phyloP scores from a whole-genome alignment of 2,888 invertebrate genomes.

The Tortrix viridana region DNA sequence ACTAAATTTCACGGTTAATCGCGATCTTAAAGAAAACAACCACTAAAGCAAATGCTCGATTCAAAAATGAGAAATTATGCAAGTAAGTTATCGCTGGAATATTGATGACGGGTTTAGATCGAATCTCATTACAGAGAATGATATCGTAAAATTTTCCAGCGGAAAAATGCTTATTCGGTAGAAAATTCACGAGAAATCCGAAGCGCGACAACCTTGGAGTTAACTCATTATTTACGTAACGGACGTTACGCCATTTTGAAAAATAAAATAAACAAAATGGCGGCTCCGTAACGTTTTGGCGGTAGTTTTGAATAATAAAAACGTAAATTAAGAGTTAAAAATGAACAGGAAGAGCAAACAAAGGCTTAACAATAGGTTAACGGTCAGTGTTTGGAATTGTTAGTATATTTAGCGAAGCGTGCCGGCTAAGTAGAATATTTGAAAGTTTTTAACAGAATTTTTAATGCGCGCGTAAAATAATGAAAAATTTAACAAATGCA shows the following conservation, averaged over 20 bases:
- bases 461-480: neutral
- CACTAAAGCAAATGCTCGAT: slow-evolving; percentile 1
- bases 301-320: slow-evolving; percentile 29
- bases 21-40: slow-evolving; percentile 11
- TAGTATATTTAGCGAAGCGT: slow-evolving; percentile 26
- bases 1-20: slow-evolving; percentile 27
- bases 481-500: neutral
- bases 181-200: slow-evolving; percentile 8
- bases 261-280: slow-evolving; percentile 13
- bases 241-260: slow-evolving; percentile 17
- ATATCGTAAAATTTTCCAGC: slow-evolving; percentile 23
- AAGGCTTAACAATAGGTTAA: slow-evolving; percentile 27
- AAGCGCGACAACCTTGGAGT: slow-evolving; percentile 12
- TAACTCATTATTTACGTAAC: slow-evolving; percentile 20
- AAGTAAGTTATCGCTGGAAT: slow-evolving; percentile 28
- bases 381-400: slow-evolving; percentile 20
- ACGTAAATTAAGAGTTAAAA: slow-evolving; percentile 19
- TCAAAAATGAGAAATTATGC: slow-evolving; percentile 31
- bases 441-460: slow-evolving; percentile 13
- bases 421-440: slow-evolving; percentile 9
- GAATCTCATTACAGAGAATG: slow-evolving; percentile 30
- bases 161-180: slow-evolving; percentile 24
- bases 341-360: slow-evolving; percentile 35
- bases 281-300: slow-evolving; percentile 12
- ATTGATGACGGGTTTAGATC: slow-evolving; percentile 34